Conservation (phyloP, 1,140 invertebrate species). For the Drosophila sucinea region DNA sequence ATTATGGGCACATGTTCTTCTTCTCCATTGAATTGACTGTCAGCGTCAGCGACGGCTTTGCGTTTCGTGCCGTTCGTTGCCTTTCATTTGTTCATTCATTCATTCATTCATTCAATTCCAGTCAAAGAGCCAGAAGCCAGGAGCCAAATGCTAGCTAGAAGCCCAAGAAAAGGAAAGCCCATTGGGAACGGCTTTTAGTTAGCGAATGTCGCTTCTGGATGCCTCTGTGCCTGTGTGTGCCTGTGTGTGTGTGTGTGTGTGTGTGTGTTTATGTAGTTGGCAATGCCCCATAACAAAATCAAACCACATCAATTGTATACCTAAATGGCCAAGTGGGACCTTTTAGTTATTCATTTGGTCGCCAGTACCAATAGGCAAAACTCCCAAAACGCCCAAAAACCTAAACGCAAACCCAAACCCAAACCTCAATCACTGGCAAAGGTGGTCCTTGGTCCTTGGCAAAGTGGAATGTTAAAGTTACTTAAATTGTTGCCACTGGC, state of each 20-base stretch:
- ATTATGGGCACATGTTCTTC: conserved; percentile 74
- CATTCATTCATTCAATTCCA: conserved; percentile 69
- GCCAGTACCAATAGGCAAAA: no score
- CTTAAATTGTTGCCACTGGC: conserved; percentile 56
- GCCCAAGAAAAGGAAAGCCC: conserved; percentile 27
- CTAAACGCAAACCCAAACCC: background rate
- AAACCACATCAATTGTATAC: conserved; percentile 79
- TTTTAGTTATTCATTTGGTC: conserved; percentile 76
- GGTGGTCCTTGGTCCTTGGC: conserved; percentile 7
- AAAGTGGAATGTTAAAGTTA: conserved; percentile 37
- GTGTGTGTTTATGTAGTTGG: conserved; percentile 71
- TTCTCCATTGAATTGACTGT: conserved; percentile 50
- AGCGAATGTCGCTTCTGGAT: conserved; percentile 46
- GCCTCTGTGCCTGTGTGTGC: conserved; percentile 16
- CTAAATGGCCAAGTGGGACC: conserved; percentile 80
- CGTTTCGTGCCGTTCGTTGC: conserved; percentile 31
- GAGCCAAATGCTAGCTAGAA: conserved; percentile 1
- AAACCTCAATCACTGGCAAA: background rate
- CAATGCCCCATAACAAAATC: conserved; percentile 75
- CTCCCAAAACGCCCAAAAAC: background rate
- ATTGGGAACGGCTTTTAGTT: conserved; percentile 66
- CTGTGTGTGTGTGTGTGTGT: conserved; percentile 70
- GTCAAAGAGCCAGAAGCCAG: conserved; percentile 20
- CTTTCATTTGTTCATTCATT: conserved; percentile 74
- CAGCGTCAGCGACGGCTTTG: conserved; percentile 17